These are phyloP conservation scores for Drosophila elegans DNA, from an alignment of 1,140 invertebrate genomes.

Conservation along the genomic window DNA sequence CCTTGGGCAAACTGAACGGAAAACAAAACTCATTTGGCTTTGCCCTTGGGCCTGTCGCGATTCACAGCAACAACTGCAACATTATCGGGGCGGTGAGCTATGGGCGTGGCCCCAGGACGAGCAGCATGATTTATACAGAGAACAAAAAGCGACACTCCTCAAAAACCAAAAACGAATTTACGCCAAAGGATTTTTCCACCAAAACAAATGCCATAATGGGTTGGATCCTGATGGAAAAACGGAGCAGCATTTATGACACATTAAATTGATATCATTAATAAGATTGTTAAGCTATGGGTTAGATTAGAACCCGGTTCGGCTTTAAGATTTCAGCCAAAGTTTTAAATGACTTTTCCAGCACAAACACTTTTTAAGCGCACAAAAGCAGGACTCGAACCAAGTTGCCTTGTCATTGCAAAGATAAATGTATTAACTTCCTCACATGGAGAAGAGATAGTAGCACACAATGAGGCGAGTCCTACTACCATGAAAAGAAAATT, in stretches of 20 bases:
- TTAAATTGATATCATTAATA: conserved; percentile 45
- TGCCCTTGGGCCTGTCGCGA: conserved; percentile 40
- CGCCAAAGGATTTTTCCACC: conserved; percentile 26
- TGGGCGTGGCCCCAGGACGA: conserved; percentile 33
- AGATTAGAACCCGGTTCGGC: conserved; percentile 1
- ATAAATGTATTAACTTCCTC: conserved; percentile 72
- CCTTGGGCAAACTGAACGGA: conserved; percentile 35
- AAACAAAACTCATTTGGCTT: conserved; percentile 66
- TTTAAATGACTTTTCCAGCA: conserved; percentile 28
- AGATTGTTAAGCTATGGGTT: background rate
- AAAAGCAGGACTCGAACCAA: conserved; percentile 35
- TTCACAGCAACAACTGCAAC: conserved; percentile 34
- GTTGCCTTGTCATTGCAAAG: conserved; percentile 73
- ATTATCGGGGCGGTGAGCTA: conserved; percentile 31
- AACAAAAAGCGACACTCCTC: conserved; percentile 17
- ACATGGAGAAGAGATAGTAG: conserved; percentile 7
- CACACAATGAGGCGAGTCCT: conserved; percentile 41
- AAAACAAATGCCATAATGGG: conserved; percentile 51
- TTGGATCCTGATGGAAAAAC: background rate
- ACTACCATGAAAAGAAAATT: conserved; percentile 65
- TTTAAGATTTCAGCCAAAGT: conserved; percentile 22
- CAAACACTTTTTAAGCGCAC: conserved; percentile 48
- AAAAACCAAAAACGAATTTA: conserved; percentile 15
- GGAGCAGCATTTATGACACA: conserved; percentile 21
- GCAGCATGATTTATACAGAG: conserved; percentile 39